phyloP scores from a whole-genome alignment of 2,888 invertebrate genomes.

The Drosophila leonis region DNA sequence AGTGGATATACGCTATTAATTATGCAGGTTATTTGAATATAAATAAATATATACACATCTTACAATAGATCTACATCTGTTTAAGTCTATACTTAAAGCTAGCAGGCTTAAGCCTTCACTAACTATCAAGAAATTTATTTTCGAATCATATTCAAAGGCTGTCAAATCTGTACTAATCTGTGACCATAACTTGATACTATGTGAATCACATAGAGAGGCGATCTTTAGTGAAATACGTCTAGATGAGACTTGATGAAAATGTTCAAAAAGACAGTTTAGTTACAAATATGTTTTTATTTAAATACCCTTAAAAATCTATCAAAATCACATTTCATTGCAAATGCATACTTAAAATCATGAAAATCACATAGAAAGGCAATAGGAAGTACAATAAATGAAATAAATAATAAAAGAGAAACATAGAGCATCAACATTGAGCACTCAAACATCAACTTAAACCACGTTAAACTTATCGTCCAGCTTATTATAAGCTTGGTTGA shows the following conservation, averaged over 20 bases:
- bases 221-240: background rate
- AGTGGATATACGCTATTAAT: background rate
- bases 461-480: background rate
- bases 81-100: background rate
- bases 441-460: background rate
- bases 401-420: background rate
- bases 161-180: background rate
- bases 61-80: background rate
- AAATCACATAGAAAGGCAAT: background rate
- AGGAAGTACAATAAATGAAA: background rate
- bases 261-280: background rate
- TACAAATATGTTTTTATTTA: too few species aligned
- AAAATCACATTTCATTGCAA: background rate
- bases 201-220: background rate
- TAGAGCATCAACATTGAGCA: background rate
- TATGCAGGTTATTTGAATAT: background rate
- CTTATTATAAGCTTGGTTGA: slow-evolving; percentile 35
- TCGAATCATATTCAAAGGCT: background rate
- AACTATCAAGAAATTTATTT: background rate
- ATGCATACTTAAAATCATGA: background rate
- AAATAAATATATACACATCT: background rate
- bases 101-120: background rate
- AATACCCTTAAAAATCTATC: background rate
- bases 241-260: background rate
- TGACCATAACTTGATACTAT: background rate